phyloP scores from a whole-genome alignment of 1,140 invertebrate species.

The Sipha flava region DNA sequence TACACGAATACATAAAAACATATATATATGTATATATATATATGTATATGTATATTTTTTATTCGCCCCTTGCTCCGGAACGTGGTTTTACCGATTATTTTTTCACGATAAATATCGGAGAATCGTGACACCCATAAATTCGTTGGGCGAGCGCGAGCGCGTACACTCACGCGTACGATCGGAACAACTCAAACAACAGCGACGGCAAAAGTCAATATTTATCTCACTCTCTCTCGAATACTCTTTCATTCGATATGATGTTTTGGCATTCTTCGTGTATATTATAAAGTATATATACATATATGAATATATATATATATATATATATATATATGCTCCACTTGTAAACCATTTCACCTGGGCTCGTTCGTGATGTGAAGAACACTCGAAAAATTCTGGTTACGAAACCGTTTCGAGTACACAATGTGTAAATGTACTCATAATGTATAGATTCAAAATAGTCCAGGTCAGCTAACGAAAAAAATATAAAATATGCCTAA shows the following conservation, averaged over 20 bases:
- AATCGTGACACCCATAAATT: conserved; percentile 2
- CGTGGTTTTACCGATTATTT: not conserved
- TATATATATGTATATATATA: not conserved
- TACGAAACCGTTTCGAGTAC: conserved; percentile 14
- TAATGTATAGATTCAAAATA: not conserved
- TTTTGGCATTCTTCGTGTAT: not conserved
- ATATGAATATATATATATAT: not conserved
- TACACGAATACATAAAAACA: not conserved
- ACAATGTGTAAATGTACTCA: not conserved
- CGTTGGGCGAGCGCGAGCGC: not conserved
- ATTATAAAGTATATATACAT: not conserved
- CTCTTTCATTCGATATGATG: not conserved
- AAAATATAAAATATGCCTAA: no score
- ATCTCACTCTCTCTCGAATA: not conserved
- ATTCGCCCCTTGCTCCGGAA: not conserved
- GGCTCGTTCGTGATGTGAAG: not conserved
- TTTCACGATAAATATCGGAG: not conserved
- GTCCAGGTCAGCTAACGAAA: not conserved
- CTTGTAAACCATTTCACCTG: not conserved
- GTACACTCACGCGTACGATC: not conserved
- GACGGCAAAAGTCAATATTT: conserved; percentile 20
- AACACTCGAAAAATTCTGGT: not conserved
- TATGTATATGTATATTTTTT: not conserved
- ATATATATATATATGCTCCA: not conserved
- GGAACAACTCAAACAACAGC: not conserved